Evolutionary conservation across 2,888 invertebrate genomes (phyloP).

Genomic region (Cheilosia vernalis): DNA sequence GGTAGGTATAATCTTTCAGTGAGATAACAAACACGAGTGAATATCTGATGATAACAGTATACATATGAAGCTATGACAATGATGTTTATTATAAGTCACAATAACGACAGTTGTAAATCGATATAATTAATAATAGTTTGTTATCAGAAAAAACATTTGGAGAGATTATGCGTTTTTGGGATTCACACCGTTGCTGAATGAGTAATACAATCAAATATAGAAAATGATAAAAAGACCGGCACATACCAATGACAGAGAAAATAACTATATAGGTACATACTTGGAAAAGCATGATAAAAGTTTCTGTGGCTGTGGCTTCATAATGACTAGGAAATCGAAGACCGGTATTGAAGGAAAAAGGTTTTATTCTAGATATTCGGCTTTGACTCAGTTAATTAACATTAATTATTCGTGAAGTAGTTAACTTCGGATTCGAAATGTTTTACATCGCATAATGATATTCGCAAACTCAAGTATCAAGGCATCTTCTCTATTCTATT

Average conservation of each 20-base stretch:
- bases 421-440: too few species aligned
- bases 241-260: too few species aligned
- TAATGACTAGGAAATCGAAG: too few species aligned
- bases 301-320: too few species aligned
- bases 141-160: background rate
- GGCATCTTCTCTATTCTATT: too few species aligned
- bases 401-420: too few species aligned
- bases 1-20: background rate
- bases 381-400: background rate
- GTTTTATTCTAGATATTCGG: background rate
- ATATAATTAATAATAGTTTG: constrained; percentile 7
- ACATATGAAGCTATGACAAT: background rate
- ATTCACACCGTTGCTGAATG: background rate
- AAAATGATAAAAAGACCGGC: background rate
- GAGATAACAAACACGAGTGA: constrained; percentile 18
- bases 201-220: background rate
- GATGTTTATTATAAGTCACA: background rate
- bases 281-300: too few species aligned
- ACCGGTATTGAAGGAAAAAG: too few species aligned
- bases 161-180: constrained; percentile 14
- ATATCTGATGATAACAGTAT: constrained; percentile 10
- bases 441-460: too few species aligned
- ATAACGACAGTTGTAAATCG: background rate
- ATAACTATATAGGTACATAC: too few species aligned
- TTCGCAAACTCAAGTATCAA: too few species aligned